phyloP scores from a whole-genome alignment of 2,797 vertebrate species.

The Falco naumanni region DNA sequence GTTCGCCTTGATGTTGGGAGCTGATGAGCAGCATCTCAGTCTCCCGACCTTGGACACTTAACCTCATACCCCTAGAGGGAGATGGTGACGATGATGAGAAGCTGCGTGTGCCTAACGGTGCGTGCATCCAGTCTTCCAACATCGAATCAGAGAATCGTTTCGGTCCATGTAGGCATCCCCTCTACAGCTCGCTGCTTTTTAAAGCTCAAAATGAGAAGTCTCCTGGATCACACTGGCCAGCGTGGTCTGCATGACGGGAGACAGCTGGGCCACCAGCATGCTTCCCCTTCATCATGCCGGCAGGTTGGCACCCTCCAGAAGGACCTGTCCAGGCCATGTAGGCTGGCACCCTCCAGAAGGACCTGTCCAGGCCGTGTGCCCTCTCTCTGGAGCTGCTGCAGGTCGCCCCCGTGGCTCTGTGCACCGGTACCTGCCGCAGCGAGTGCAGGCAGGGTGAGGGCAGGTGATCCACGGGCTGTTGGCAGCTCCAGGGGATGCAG shows the following conservation, averaged over 20 bases:
- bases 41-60: not conserved
- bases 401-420: not conserved
- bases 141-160: too few species aligned
- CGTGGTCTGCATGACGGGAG: not conserved
- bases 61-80: not conserved
- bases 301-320: not conserved
- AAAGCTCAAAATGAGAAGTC: not conserved
- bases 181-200: not conserved
- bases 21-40: not conserved
- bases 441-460: not conserved
- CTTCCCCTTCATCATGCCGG: not conserved
- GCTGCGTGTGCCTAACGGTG: rapidly evolving
- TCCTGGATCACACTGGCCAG: not conserved
- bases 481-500: not conserved
- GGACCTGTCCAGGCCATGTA: rapidly evolving
- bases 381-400: not conserved
- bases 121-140: not conserved
- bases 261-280: too few species aligned
- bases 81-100: not conserved
- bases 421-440: rapidly evolving
- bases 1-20: not conserved
- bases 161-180: not conserved
- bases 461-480: rapidly evolving
- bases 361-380: rapidly evolving
- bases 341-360: not conserved